phyloP scores from a whole-genome alignment of 2,113 vertebrate species.

The Ancistrus triradiatus region DNA sequence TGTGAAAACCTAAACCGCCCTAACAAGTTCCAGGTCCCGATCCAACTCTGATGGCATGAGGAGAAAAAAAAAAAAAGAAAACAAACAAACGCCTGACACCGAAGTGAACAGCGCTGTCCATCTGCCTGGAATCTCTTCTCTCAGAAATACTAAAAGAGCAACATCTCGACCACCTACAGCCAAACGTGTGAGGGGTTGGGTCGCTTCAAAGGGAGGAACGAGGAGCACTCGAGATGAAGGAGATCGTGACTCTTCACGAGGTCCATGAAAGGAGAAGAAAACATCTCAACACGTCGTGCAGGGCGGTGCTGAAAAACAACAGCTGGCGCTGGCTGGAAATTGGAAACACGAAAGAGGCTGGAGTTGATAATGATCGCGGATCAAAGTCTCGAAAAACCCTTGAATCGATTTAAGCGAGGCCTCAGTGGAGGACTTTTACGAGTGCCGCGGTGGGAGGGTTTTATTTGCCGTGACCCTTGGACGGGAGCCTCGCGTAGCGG shows the following conservation, averaged over 20 bases:
- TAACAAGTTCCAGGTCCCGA: constrained; percentile 21
- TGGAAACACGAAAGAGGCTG: no score
- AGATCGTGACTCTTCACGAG: constrained; percentile 53
- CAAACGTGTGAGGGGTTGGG: constrained; percentile 4
- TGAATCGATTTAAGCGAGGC: constrained; percentile 59
- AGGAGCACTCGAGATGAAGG: no score
- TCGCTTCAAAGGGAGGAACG: not conserved
- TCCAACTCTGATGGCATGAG: no score
- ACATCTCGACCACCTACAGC: not conserved
- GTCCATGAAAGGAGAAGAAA: constrained; percentile 53
- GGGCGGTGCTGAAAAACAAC: constrained; percentile 66
- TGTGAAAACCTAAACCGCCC: not conserved
- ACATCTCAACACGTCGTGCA: constrained; percentile 55
- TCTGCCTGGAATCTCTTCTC: no score
- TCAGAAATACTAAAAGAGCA: no score
- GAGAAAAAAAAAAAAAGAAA: no score
- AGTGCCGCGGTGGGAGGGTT: constrained; percentile 58
- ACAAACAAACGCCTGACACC: constrained; percentile 13
- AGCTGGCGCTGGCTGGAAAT: constrained; percentile 69
- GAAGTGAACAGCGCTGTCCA: constrained; percentile 7
- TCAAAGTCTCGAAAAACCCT: constrained; percentile 64
- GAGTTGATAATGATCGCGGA: constrained; percentile 68
- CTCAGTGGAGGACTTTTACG: constrained; percentile 58
- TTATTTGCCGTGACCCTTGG: constrained; percentile 49
- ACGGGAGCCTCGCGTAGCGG: constrained; percentile 34